These are phyloP conservation scores for Dynastes grantii DNA, from an alignment of 2,888 invertebrate genomes.

Conservation along the genomic window DNA sequence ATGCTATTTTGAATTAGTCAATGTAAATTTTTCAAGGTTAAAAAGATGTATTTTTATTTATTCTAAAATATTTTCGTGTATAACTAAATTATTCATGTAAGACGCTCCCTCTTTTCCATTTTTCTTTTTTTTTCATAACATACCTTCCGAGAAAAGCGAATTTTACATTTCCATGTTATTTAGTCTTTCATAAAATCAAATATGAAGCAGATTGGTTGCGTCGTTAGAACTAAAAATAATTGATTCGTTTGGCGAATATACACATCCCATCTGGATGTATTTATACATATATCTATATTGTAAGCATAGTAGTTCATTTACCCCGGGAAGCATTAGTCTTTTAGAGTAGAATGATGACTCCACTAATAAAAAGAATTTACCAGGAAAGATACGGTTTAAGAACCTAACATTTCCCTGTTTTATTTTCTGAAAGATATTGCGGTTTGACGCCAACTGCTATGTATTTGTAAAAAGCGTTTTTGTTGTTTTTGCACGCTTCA, in stretches of 20 bases:
- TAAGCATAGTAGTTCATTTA: slow-evolving; percentile 19
- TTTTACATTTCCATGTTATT: slow-evolving; percentile 19
- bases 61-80: no score
- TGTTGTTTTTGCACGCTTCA: not conserved
- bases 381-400: not conserved
- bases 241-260: slow-evolving; percentile 14
- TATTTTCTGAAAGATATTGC: not conserved
- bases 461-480: not conserved
- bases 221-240: slow-evolving; percentile 24
- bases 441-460: not conserved
- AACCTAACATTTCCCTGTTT: not conserved
- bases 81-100: no score
- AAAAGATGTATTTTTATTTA: no score
- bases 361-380: slow-evolving; percentile 4
- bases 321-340: slow-evolving; percentile 1
- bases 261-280: slow-evolving; percentile 15
- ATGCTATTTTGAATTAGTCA: no score
- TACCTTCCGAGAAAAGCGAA: not conserved
- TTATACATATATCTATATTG: not conserved
- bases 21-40: no score
- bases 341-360: not conserved
- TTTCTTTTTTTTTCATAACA: not conserved
- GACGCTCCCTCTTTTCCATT: not conserved
- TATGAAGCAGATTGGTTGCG: slow-evolving; percentile 5
- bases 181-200: slow-evolving; percentile 4